These are phyloP conservation scores for Chaetops frenatus DNA, from an alignment of 2,113 vertebrate genomes.

Conservation along the genomic window DNA sequence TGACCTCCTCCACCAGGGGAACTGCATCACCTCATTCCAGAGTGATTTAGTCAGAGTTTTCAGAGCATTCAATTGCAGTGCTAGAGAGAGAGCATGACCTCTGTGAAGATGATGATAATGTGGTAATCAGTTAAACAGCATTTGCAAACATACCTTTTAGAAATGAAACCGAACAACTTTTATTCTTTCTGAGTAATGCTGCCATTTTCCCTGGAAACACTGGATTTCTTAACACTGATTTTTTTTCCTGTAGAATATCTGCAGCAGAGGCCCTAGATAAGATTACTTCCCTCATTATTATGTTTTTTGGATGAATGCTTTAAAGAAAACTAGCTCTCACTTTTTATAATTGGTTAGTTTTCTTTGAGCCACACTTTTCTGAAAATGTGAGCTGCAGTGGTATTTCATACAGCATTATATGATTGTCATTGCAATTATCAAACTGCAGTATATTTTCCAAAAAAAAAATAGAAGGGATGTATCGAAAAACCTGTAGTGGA, in stretches of 20 bases:
- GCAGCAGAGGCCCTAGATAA: not conserved
- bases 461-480: not conserved
- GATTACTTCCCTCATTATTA: not conserved
- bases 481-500: not conserved
- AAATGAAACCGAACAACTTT: not conserved
- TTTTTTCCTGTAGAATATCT: not conserved
- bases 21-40: not conserved
- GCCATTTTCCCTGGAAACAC: not conserved
- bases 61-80: not conserved
- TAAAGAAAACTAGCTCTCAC: not conserved
- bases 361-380: not conserved
- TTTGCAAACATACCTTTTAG: not conserved
- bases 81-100: not conserved
- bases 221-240: not conserved
- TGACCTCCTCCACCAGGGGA: not conserved
- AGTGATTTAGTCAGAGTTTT: not conserved
- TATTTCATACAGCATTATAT: not conserved
- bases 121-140: not conserved
- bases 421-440: not conserved
- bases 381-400: not conserved
- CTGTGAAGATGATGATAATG: not conserved
- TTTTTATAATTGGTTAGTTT: fast-evolving
- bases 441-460: not conserved
- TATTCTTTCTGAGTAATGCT: not conserved
- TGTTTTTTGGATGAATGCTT: not conserved